phyloP scores from a whole-genome alignment of 1,140 invertebrate species.

The Drosophila malerkotliana region DNA sequence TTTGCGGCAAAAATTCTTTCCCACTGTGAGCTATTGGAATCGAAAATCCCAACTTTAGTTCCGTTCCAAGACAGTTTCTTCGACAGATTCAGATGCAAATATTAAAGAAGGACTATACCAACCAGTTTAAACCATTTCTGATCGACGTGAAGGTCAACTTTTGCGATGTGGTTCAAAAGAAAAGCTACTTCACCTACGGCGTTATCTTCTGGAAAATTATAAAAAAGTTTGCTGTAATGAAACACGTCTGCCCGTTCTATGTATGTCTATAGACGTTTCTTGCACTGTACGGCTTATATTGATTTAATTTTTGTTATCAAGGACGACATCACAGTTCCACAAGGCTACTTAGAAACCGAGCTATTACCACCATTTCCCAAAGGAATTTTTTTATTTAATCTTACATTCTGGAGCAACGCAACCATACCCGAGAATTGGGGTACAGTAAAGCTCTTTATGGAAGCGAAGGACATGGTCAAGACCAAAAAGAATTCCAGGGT shows the following conservation, averaged over 20 bases:
- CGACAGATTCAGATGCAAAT: not conserved
- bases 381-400: not conserved
- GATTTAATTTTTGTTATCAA: not conserved
- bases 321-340: not conserved
- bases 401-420: not conserved
- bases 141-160: constrained; percentile 1
- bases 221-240: constrained; percentile 11
- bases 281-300: not conserved
- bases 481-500: not conserved
- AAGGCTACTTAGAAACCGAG: not conserved
- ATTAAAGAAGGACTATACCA: constrained; percentile 19
- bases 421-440: not conserved
- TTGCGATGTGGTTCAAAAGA: constrained; percentile 22
- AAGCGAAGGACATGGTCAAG: not conserved
- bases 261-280: not conserved
- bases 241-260: constrained; percentile 13
- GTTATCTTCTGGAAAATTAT: not conserved
- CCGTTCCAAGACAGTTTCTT: not conserved
- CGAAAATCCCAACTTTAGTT: no score
- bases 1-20: not conserved
- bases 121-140: constrained; percentile 30
- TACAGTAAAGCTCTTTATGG: not conserved
- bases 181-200: constrained; percentile 10
- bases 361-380: not conserved
- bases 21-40: not conserved